Conservation (phyloP, 2,113 vertebrate genomes). For the Gorilla gorilla region DNA sequence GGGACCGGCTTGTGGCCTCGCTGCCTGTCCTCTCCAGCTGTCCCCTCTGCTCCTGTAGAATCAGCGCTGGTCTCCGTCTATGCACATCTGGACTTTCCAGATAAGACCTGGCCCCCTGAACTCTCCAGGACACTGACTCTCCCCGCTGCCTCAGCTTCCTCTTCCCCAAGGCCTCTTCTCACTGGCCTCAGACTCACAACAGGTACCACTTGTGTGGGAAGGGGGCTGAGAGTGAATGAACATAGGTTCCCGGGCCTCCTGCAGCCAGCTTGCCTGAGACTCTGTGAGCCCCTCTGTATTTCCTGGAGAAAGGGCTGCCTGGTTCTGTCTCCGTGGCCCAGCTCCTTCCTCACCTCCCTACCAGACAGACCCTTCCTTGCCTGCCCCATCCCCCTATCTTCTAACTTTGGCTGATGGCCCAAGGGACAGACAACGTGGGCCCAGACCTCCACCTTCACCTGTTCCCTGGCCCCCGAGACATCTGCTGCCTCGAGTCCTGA, state of each 20-base stretch:
- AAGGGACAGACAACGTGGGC: background rate
- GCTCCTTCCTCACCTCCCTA: background rate
- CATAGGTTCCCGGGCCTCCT: background rate
- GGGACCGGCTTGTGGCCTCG: background rate
- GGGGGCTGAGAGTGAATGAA: background rate
- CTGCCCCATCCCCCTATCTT: background rate
- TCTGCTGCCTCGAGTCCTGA: background rate
- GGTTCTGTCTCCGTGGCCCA: background rate
- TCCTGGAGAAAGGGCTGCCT: background rate
- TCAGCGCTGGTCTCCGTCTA: background rate
- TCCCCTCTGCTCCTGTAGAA: conserved; percentile 15
- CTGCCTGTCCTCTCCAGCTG: background rate
- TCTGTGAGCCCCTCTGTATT: background rate
- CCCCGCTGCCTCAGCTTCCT: background rate
- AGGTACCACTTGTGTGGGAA: conserved; percentile 9
- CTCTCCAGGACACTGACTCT: background rate
- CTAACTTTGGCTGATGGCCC: background rate
- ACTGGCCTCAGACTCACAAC: conserved; percentile 63
- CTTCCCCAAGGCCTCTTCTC: conserved; percentile 44
- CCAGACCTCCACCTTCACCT: background rate
- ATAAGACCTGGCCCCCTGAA: background rate
- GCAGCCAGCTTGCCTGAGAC: background rate
- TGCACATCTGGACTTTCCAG: conserved; percentile 32
- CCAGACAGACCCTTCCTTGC: background rate
- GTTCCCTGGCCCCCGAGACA: background rate